Percentiles rank a stretch among this genome's conserved stretches.
Evolutionary conservation across 2,797 vertebrate species (phyloP).

Genomic region (Sebastes iracundus): DNA sequence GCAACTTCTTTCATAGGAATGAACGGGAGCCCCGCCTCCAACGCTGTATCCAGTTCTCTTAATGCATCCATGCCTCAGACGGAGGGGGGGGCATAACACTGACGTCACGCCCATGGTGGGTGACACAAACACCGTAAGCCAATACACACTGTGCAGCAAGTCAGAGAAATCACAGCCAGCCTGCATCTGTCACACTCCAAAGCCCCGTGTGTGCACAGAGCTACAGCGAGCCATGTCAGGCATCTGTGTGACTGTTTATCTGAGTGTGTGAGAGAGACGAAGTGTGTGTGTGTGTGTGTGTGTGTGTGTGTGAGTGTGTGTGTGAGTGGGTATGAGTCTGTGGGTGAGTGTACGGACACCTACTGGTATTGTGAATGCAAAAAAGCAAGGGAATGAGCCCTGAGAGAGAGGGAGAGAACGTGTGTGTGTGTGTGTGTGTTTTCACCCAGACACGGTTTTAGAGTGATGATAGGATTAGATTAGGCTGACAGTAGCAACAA

Average conservation of each 20-base stretch:
- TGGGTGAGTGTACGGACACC: not conserved
- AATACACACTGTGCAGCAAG: slow-evolving; percentile 23
- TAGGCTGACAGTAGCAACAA: slow-evolving; percentile 66
- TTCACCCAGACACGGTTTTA: slow-evolving; percentile 62
- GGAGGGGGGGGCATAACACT: too few relatives aligned
- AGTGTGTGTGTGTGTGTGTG: not conserved
- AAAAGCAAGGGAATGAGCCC: not conserved
- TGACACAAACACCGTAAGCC: slow-evolving; percentile 24
- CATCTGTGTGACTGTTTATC: slow-evolving; percentile 20
- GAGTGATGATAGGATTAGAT: slow-evolving; percentile 73
- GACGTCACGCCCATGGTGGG: not conserved
- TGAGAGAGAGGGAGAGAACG: not conserved
- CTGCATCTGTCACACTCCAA: slow-evolving; percentile 48
- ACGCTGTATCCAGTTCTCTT: too few relatives aligned
- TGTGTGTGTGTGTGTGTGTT: slow-evolving; percentile 37
- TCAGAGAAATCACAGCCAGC: slow-evolving; percentile 39
- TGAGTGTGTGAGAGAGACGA: not conserved
- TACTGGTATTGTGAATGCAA: not conserved
- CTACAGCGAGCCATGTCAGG: slow-evolving; percentile 7
- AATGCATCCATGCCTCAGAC: too few relatives aligned
- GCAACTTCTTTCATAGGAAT: too few relatives aligned
- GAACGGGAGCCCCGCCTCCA: too few relatives aligned
- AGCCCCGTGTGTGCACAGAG: slow-evolving; percentile 29
- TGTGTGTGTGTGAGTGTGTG: not conserved
- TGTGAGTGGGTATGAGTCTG: not conserved